Conservation (phyloP, 2,797 vertebrate species). For the Oreortyx pictus region DNA sequence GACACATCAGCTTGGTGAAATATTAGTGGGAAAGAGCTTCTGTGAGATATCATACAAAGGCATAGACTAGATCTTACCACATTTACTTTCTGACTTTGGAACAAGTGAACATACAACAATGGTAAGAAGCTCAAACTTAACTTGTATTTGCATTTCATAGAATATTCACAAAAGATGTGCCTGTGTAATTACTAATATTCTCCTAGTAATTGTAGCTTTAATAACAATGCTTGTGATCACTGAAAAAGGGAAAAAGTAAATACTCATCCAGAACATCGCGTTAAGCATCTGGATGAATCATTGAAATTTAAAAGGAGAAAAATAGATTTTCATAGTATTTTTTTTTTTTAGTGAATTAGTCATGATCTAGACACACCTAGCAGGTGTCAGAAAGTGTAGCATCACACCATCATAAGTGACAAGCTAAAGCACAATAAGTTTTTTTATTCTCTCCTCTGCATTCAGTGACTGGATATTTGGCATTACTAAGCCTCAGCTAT, state of each 20-base stretch:
- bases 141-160: neutral
- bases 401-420: neutral
- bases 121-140: neutral
- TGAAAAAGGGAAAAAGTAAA: neutral
- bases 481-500: neutral
- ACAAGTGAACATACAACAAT: neutral
- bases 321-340: neutral
- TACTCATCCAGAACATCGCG: neutral
- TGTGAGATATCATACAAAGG: neutral
- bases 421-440: neutral
- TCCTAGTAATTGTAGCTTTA: neutral
- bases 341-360: neutral
- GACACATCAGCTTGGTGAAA: neutral
- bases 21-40: neutral
- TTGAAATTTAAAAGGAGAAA: neutral
- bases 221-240: neutral
- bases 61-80: neutral
- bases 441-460: neutral
- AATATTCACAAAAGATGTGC: neutral
- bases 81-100: neutral
- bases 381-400: neutral
- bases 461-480: neutral
- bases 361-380: neutral
- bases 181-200: neutral
- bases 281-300: neutral